Base-by-base conservation (phyloP, 53 echinoderm and acorn worm species). In the Zoroaster sp. region DNA sequence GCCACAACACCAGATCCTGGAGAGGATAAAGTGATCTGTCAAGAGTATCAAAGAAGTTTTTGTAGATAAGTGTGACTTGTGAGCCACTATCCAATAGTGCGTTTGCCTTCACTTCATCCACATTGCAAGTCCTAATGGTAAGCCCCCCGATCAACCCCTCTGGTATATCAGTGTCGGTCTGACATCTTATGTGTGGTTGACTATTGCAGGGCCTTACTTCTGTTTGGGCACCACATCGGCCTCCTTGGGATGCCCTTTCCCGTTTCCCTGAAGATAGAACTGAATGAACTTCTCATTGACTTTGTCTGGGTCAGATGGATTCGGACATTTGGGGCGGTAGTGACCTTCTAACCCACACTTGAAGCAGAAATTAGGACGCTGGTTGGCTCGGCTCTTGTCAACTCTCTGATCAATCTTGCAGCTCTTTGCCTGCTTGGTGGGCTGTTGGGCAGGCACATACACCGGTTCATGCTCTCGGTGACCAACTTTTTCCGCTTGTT, bases 101-200 rank as follows among this genome's bases (percentile, higher is more conserved):
- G 10, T 44, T 44, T 10, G 44, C 44, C 44, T 44, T 10, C 10
- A 44, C 44, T 10, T 10, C 44, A 44, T 44, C 44, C 44, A 44
- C 10, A 5, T 44, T 44, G 44, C 44, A 44, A 44, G 5, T 44
- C 10, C 5, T 44, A 10, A 44, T 44, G 44, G 44, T 49, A 12
- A 65, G 63, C 4, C 91, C 83, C 0, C 94, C 94, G 0, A 94
- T 88, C 75, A 94, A 63, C 23, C 91, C 94, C 20, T 82, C 32
- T 0, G 88, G 90, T 49, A 91, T 69, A 37, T 91, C 88, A 14
- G 78, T 55, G 3, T 68, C 36, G 25, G 51, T 2, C 39, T 88
- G 39, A 46, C 76, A 77, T 9, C 0, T 4, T 9, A n/a, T n/a
- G n/a, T n/a, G n/a, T n/a, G n/a, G n/a, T n/a, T n/a, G n/a, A 46